Conservation (phyloP, 2,797 vertebrate species). For the Alca torda region DNA sequence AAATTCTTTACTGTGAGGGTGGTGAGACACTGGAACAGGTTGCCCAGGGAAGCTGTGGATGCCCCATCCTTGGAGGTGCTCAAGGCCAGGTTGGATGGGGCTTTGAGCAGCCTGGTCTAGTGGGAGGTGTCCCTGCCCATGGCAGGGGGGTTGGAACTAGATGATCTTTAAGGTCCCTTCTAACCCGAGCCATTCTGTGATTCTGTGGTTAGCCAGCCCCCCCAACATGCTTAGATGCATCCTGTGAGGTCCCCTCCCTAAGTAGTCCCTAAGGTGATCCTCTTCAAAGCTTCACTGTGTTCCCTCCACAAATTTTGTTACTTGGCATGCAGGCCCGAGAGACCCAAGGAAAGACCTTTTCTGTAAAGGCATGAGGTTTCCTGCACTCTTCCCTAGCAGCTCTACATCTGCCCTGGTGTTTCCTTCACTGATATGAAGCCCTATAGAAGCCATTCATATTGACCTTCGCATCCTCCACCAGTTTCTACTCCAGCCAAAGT, state of each 20-base stretch:
- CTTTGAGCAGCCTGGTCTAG: no score
- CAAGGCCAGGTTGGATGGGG: no score
- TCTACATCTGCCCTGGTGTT: neutral
- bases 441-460: neutral
- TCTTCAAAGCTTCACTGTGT: neutral
- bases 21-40: no score
- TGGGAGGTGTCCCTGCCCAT: no score
- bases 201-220: neutral
- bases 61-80: no score
- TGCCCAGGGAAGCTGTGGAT: no score
- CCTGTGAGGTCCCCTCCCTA: neutral
- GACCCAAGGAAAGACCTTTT: neutral
- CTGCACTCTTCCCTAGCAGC: neutral
- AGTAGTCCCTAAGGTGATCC: neutral
- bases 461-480: neutral
- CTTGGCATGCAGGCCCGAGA: neutral
- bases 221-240: rapidly evolving
- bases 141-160: no score
- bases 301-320: neutral
- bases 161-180: no score
- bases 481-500: neutral
- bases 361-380: neutral
- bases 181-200: no score
- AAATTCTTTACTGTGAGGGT: no score
- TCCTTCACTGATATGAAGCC: neutral